Conservation (phyloP, 2,797 vertebrate genomes). For the Pteronotus mesoamericanus region DNA sequence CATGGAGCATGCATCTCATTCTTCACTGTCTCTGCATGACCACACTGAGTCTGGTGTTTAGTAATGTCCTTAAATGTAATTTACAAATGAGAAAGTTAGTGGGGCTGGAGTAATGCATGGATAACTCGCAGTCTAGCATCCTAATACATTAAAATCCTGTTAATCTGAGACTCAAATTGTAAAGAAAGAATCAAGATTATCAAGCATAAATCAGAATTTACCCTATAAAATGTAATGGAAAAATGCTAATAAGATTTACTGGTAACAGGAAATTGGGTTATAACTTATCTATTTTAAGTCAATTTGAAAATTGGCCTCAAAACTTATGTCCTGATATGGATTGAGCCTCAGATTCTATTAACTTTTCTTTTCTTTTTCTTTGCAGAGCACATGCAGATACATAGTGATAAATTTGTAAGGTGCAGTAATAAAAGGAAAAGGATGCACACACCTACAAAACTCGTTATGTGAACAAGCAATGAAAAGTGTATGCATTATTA, state of each 20-base stretch:
- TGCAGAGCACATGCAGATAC: not conserved
- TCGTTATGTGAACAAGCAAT: not conserved
- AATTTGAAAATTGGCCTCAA: constrained; percentile 58
- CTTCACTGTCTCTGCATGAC: constrained; percentile 2
- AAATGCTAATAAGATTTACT: constrained; percentile 77
- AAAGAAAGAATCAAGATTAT: constrained; percentile 65
- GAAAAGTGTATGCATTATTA: not conserved
- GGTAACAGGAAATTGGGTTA: constrained; percentile 76
- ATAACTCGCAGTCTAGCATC: constrained; percentile 20
- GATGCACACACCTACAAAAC: not conserved
- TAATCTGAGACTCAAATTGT: constrained; percentile 32
- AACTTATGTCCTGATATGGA: not conserved
- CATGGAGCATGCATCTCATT: not conserved
- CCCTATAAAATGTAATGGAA: constrained; percentile 74
- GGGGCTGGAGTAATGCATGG: not conserved
- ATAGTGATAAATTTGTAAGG: not conserved
- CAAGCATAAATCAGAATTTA: constrained; percentile 71
- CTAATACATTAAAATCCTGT: constrained; percentile 54
- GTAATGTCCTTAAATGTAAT: not conserved
- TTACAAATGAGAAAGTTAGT: not conserved
- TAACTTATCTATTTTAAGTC: constrained; percentile 68
- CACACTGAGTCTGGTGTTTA: not conserved
- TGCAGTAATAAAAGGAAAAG: not conserved
- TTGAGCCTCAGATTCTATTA: not conserved
- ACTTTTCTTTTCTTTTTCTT: not conserved